Conservation (phyloP, 2,797 vertebrate species). For the Eremophila alpestris region DNA sequence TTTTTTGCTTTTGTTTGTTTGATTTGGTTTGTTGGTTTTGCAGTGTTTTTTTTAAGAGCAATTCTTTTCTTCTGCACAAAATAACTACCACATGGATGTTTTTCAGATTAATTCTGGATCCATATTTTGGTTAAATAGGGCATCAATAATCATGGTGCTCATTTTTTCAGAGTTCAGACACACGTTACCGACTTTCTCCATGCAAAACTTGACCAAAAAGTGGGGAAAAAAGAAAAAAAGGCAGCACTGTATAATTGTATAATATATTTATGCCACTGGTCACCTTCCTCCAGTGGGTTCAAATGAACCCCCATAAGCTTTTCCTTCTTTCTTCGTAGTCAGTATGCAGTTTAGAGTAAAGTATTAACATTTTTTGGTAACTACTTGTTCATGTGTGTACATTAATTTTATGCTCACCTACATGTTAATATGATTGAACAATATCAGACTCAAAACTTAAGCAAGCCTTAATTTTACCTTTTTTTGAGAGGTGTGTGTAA, state of each 20-base stretch:
- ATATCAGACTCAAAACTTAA: not conserved
- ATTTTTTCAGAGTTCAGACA: not conserved
- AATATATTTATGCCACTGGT: not conserved
- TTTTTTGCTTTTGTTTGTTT: not conserved
- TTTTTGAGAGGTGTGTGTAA: not conserved
- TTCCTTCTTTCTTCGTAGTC: not conserved
- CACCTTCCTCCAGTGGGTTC: not conserved
- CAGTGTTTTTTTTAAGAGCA: not conserved
- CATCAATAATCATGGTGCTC: not conserved
- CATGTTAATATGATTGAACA: rapidly evolving
- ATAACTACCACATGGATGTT: not conserved
- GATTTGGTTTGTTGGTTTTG: not conserved
- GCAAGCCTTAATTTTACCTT: not conserved
- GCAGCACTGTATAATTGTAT: not conserved
- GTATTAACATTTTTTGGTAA: not conserved
- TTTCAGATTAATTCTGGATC: not conserved
- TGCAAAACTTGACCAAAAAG: not conserved
- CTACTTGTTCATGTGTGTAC: not conserved
- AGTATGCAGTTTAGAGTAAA: not conserved
- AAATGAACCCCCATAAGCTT: not conserved
- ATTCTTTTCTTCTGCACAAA: not conserved
- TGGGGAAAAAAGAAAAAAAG: not conserved
- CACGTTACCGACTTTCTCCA: not conserved
- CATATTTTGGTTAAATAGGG: not conserved
- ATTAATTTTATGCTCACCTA: not conserved